Base-by-base conservation (phyloP, 2,888 invertebrate genomes). In the Platycnemis pennipes region DNA sequence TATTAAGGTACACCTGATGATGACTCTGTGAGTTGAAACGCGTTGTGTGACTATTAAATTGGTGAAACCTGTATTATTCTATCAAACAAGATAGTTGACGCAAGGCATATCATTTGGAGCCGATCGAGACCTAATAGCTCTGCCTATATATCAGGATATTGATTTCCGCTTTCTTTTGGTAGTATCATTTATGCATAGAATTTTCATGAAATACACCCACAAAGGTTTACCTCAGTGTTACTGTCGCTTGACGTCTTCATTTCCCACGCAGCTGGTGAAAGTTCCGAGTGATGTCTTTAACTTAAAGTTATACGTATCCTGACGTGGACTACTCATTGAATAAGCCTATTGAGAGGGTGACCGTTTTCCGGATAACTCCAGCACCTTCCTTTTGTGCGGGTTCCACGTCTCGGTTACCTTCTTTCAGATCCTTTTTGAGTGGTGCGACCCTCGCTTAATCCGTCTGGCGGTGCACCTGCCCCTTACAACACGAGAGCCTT, bases 301-400 rank as follows among this genome's bases (percentile, higher is more conserved):
- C 77, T 77, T 77, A n/a, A 77, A 77, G 31, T 77, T 77, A 77
- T 77, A 77, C 31, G 77, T 77, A 26, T 77, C 77, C 31, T 26
- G 77, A 13, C 7, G 77, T 4, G 13, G 77, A 77, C 37, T 13
- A 77, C 37, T 77, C 77, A 77, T 77, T 77, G 77, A 77, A 77
- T 37, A 77, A 37, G 11, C 31, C 77, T 11, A 77, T n/a, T 77
- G 77, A 77, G n/a, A 8, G 77, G 31, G 7, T 13, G 77, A 26
- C 37, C 77, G 77, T 77, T 77, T 37, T 37, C 77, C 37, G 37
- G 77, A 77, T 31, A 77, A 37, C 77, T 37, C 8, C 77, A 77
- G 13, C 37, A 1, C 77, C 37, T 37, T 77, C 37, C 77, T 37
- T 77, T 77, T 37, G 37, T 37, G 31, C 16, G 49, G 11, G 1